These are phyloP conservation scores for Mimumesa dahlbomi DNA, from an alignment of 2,888 invertebrate genomes.

Conservation along the genomic window DNA sequence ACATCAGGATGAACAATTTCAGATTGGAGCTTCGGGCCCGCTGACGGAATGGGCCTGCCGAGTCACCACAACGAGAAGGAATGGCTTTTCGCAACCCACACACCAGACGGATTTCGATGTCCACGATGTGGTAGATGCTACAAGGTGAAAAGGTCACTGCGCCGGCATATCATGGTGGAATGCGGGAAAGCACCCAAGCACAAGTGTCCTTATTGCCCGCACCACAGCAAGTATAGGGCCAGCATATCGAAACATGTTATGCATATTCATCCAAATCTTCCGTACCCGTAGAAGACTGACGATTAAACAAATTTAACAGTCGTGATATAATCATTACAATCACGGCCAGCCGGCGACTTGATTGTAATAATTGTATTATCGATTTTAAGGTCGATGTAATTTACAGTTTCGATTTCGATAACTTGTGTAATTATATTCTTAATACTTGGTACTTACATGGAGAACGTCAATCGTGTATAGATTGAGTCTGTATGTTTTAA, in stretches of 20 bases:
- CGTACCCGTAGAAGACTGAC: conserved; percentile 30
- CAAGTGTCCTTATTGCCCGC: conserved; percentile 75
- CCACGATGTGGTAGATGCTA: conserved; percentile 83
- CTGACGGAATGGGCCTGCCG: background rate
- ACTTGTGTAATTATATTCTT: too few relatives aligned
- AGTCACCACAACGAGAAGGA: background rate
- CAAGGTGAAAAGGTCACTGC: conserved; percentile 82
- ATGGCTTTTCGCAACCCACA: background rate
- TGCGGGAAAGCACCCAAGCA: conserved; percentile 79
- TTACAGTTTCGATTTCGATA: too few relatives aligned
- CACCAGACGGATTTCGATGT: conserved; percentile 78
- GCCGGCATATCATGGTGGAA: conserved; percentile 77
- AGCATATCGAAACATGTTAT: conserved; percentile 76
- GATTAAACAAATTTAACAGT: too few relatives aligned
- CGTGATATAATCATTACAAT: too few relatives aligned
- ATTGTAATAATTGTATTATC: too few relatives aligned
- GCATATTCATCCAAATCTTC: conserved; percentile 68
- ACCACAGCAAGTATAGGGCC: conserved; percentile 77
- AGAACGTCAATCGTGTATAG: too few relatives aligned
- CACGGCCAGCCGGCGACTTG: too few relatives aligned
- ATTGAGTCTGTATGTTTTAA: background rate
- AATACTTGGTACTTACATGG: too few relatives aligned
- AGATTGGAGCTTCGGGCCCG: conserved; percentile 44
- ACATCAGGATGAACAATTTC: conserved; percentile 44
- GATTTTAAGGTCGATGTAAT: too few relatives aligned